Evolutionary conservation across 2,888 invertebrate species (phyloP), one percentile per base, ranked within the genome.

Genomic region (Drosophila kambysellisi): DNA sequence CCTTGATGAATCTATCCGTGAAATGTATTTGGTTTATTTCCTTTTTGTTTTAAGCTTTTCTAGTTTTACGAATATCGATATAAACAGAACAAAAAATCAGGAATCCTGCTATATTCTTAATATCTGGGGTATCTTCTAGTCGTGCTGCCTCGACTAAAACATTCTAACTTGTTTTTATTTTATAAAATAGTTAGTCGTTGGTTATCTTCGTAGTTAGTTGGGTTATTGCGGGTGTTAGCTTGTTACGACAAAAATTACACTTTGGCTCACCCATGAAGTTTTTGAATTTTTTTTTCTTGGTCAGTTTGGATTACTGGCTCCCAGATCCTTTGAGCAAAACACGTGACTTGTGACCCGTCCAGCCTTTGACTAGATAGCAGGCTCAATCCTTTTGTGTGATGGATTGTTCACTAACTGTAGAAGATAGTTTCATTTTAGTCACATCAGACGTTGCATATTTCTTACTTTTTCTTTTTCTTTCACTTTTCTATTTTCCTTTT

Each of bases 201-300:
- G 61, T 25, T 68, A 64, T 62, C 67, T 62, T 64, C 54, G 37
- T 35, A 54, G 48, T 71, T 62, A 67, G 70, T 64, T 58, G 71
- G 71, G 52, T 53, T 53, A 70, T 71, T 77, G 69, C 62, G 81
- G 81, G 81, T 80, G 80, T 69, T 74, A 77, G 67, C 74, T 74
- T 80, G 80, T 74, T 73, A 69, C 58, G 32, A 56, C 66, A 70
- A 64, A 79, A 71, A 80, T 80, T 79, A 79, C 62, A 61, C 48
- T 63, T 67, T 35, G 61, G 30, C 41, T 32, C 54, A 43, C 41
- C 2, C 8, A 17, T 17, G 15, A 41, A 51, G 62, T 11, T 59
- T 46, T 33, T 43, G 37, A 20, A 15, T 25, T 12, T 17, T 43
- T 51, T 30, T 58, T n/a, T 32, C 43, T 60, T 48, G 65, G 41